phyloP scores from a whole-genome alignment of 1,140 invertebrate genomes.

The Chelonus insularis region DNA sequence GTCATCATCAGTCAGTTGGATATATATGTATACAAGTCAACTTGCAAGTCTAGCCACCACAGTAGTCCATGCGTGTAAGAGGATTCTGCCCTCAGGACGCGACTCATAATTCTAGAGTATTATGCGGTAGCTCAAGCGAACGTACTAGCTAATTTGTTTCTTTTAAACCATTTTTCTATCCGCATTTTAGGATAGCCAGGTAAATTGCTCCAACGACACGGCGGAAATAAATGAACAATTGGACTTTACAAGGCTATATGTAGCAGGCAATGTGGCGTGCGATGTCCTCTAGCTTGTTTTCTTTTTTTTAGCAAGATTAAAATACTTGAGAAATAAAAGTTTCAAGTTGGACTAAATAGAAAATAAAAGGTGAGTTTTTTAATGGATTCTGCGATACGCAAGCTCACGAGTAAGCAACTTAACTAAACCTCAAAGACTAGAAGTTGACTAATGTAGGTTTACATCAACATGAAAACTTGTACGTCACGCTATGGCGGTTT shows the following conservation, averaged over 20 bases:
- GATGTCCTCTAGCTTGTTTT: too few species aligned
- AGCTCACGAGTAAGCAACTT: neutral
- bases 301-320: too few species aligned
- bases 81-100: constrained; percentile 38
- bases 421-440: too few species aligned
- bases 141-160: neutral
- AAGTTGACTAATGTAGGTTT: neutral
- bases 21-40: neutral
- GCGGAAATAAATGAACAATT: neutral
- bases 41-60: constrained; percentile 9
- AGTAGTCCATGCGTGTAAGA: constrained; percentile 39
- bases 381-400: neutral
- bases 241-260: too few species aligned
- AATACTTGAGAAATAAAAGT: neutral
- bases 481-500: constrained; percentile 30
- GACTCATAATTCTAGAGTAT: constrained; percentile 45
- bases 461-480: neutral
- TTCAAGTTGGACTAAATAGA: neutral
- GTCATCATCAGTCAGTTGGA: neutral
- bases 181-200: too few species aligned
- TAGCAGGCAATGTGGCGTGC: too few species aligned
- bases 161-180: neutral
- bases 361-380: neutral
- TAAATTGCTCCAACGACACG: too few species aligned
- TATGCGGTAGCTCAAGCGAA: constrained; percentile 34